These are phyloP conservation scores for Tyrannus savana DNA, from an alignment of 2,113 vertebrate genomes.

Conservation along the genomic window DNA sequence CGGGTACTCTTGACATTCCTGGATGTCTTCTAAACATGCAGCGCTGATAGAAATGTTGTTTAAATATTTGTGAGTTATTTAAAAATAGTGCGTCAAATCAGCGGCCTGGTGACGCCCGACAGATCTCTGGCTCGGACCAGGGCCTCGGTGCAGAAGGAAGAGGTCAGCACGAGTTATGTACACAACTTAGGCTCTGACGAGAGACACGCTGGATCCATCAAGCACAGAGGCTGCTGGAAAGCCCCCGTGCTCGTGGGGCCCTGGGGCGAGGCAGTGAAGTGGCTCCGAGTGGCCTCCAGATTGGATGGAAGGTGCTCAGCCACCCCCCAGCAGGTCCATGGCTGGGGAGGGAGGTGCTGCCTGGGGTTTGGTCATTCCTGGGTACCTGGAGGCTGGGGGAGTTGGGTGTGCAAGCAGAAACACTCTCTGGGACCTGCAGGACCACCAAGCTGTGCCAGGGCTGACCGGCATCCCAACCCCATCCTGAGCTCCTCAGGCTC, in stretches of 20 bases:
- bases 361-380: fast-evolving
- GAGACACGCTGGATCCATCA: not conserved
- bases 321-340: fast-evolving
- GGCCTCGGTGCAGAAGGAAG: not conserved
- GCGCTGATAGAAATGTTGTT: constrained; percentile 35
- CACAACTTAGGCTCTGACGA: not conserved
- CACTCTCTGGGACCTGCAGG: not conserved
- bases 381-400: no score
- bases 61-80: constrained; percentile 61
- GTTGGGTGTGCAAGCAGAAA: not conserved
- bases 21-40: constrained; percentile 24
- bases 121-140: not conserved
- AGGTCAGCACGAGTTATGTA: constrained; percentile 37
- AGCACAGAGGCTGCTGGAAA: not conserved
- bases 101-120: constrained; percentile 38
- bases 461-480: not conserved
- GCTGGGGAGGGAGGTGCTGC: not conserved
- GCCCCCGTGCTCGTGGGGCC: fast-evolving
- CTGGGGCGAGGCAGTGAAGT: fast-evolving
- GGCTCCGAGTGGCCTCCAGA: fast-evolving
- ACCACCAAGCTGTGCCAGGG: no score
- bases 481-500: not conserved
- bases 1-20: not conserved
- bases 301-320: not conserved
- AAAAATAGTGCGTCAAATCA: constrained; percentile 38